Evolutionary conservation across 2,797 vertebrate species (phyloP), one percentile per base, ranked within the genome.

Genomic region (Numenius phaeopus): DNA sequence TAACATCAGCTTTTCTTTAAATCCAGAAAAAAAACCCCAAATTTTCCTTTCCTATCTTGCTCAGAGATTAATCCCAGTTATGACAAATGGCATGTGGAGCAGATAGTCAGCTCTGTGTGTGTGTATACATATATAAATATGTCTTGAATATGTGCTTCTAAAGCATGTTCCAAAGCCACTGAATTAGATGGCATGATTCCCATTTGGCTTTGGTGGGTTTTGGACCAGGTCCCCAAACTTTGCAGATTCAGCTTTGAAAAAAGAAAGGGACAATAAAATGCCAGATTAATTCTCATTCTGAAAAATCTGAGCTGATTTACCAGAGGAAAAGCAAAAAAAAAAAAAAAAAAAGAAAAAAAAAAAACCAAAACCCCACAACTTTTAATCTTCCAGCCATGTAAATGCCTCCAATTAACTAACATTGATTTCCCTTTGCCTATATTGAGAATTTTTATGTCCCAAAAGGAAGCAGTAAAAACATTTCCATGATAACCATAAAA

Each of bases 401-500:
- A 95, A 89, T 61, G 34, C 23, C 32, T 80, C 92, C 81, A 85
- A 8, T 75, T 92, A 85, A 83, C 64, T 67, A 71, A 23, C 40
- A 62, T 2, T 69, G 67, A 87, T 78, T 94, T 86, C n/a, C 49
- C 7, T 66, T 69, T 86, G 34, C 21, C 69, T 83, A n/a, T 71
- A 77, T 22, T 71, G 39, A 91, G 76, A 92, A 86, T 11, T 78
- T 83, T 80, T 75, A 87, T 72, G 29, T 59, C 64, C 58, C 65
- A 34, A 95, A 94, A 91, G 64, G 82, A 96, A 96, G 44, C 49
- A 83, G 34, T 76, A 79, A 83, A 96, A 95, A 44, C 46, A 94
- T 73, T 81, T 92, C 65, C 54, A 88, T 62, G 81, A 96, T 87
- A 94, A 86, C 46, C 46, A 86, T 94, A 92, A 96, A 94, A 88